These are phyloP conservation scores for Oreocharis arfaki DNA, from an alignment of 2,113 vertebrate species.

Conservation along the genomic window DNA sequence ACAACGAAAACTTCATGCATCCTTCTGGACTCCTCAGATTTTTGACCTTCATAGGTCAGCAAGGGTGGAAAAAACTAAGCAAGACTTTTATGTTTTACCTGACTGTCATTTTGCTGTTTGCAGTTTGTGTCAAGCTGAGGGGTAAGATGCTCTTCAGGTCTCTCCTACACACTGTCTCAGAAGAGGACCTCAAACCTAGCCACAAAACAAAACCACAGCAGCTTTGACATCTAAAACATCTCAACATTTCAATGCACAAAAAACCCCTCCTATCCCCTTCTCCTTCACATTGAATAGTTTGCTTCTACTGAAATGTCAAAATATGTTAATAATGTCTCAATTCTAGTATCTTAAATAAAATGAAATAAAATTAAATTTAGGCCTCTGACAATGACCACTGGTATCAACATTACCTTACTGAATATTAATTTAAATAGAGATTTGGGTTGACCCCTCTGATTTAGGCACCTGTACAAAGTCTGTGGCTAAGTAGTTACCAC, in stretches of 20 bases:
- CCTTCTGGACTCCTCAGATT: background rate
- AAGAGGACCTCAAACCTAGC: background rate
- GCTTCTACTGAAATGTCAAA: background rate
- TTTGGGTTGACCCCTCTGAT: background rate
- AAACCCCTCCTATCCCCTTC: fast-evolving
- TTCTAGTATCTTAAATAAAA: background rate
- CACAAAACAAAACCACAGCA: background rate
- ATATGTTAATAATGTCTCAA: background rate
- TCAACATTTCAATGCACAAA: background rate
- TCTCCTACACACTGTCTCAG: background rate
- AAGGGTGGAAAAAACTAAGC: background rate
- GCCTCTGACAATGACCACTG: background rate
- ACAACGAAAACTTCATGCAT: background rate
- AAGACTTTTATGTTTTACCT: background rate
- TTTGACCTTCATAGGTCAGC: background rate
- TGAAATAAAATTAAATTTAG: background rate
- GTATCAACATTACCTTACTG: background rate
- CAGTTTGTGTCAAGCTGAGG: background rate
- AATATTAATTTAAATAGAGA: background rate
- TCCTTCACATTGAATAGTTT: background rate
- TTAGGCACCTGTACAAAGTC: background rate
- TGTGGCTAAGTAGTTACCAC: background rate
- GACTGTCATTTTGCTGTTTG: slow-evolving; percentile 39
- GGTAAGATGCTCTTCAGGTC: background rate
- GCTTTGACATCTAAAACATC: background rate